Evolutionary conservation across 1,140 invertebrate genomes (phyloP), one percentile per base, ranked within the genome.

Genomic region (Ylistrum balloti): DNA sequence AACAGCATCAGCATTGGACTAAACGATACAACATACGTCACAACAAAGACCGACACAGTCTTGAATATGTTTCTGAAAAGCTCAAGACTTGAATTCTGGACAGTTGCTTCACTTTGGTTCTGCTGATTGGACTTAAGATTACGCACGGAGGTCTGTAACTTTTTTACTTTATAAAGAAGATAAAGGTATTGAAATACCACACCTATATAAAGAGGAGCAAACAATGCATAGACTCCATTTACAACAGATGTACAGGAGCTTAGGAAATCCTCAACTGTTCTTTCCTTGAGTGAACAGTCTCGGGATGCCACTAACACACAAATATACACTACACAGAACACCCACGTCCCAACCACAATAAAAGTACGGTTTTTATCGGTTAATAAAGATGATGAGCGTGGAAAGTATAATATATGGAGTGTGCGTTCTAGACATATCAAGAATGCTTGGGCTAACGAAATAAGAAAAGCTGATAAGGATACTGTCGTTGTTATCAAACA

Each of bases 21-120:
- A 28, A 28, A 74, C 56, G 56, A 74, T 17, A 74, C n/a, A 28
- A 74, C 3, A 74, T 74, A 74, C 56, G 28, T 74, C 5, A n/a
- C 5, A 7, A 74, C 56, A 74, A 74, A 74, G 28, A 74, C 56
- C 5, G 56, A 74, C 56, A 74, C n/a, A 22, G 56, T 74, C n/a
- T 74, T 74, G 56, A 74, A 74, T 28, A 74, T 74, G 56, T 74
- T 28, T 11, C n/a, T 74, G n/a, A 74, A 74, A 74, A 74, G 56
- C 13, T n/a, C 28, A 22, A 74, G n/a, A 74, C 56, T 74, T 28
- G 56, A n/a, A 74, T 28, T 74, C 5, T 74, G 56, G 22, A 74
- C 13, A 0, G 56, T n/a, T 0, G n/a, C n/a, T 28, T n/a, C n/a
- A 74, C 13, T 74, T n/a, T 9, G 56, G 11, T 74, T 74, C 28